Base-by-base conservation (phyloP, 1,140 invertebrate genomes). In the Drosophila lowei region DNA sequence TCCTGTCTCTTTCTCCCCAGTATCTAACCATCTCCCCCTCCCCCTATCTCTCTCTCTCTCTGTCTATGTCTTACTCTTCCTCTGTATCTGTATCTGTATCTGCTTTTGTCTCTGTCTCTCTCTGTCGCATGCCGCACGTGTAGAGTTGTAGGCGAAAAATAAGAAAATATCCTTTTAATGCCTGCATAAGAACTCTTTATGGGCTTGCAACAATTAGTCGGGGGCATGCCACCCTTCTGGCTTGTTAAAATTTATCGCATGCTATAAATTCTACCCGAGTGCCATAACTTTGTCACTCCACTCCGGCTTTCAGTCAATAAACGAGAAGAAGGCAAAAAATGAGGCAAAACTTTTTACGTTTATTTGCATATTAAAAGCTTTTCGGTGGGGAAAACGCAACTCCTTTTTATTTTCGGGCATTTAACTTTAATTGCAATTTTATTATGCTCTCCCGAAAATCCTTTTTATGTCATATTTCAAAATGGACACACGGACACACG, bases 401-500 rank as follows among this genome's bases (percentile, higher is more conserved):
- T 64, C 53, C 50, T 67, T 72, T 65, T 59, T 60, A 63, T 58
- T 59, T 56, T 52, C 43, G 49, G 72, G 42, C 77, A 77, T 85
- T 86, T 80, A 77, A 85, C 60, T 86, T 85, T 85, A 86, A 86
- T 85, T 86, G 74, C 81, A 80, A 62, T 80, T 85, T 85, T 85
- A 85, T 86, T 85, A 85, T 80, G 63, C 83, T 63, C 73, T 38
- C 67, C 57, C 55, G 70, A 86, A 80, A 68, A 79, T 77, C 76
- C 62, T 65, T 85, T 84, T 84, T 60, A 79, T 79, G 81, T 76
- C 81, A 85, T 80, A 80, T 77, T 85, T 86, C 60, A 68, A 77
- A 81, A 77, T 73, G 78, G 55, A 30, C 28, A 8, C 28, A 25
- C 23, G n/a, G n/a, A n/a, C n/a, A n/a, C n/a, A 46, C 78, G 68